Evolutionary conservation across 2,797 vertebrate genomes (phyloP).

Genomic region (Enteromius trimaculatus): DNA sequence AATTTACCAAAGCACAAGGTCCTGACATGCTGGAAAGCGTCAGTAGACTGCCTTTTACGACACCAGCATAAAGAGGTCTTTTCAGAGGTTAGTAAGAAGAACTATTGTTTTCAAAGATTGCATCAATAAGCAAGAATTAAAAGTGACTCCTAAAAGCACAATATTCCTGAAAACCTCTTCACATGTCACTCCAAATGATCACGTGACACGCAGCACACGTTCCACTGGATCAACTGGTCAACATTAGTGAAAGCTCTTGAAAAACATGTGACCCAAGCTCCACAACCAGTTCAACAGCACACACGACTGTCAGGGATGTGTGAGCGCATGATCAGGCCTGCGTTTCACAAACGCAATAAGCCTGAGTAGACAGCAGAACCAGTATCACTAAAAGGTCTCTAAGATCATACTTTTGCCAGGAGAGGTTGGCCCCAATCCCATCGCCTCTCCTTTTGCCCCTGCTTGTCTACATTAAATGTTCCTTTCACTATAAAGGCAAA

Average conservation of each 20-base stretch:
- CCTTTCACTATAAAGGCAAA: not conserved
- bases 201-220: constrained; percentile 47
- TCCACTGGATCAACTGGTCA: constrained; percentile 45
- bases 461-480: not conserved
- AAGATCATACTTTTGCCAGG: not conserved
- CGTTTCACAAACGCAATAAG: not conserved
- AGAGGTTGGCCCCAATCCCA: not conserved
- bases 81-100: not conserved
- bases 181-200: constrained; percentile 19
- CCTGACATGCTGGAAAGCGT: not conserved
- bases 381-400: not conserved
- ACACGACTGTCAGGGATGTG: not conserved
- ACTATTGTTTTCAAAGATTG: not conserved
- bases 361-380: not conserved
- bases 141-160: not conserved
- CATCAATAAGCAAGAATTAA: not conserved
- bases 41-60: not conserved
- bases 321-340: not conserved
- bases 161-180: not conserved
- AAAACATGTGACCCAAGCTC: constrained; percentile 35
- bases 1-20: too few species aligned
- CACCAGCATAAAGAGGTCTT: not conserved
- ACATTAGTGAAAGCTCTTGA: not conserved
- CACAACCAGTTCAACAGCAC: not conserved
- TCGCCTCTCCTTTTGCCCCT: not conserved